Evolutionary conservation across 2,888 invertebrate genomes (phyloP).

Genomic region (Melanostoma scalare): DNA sequence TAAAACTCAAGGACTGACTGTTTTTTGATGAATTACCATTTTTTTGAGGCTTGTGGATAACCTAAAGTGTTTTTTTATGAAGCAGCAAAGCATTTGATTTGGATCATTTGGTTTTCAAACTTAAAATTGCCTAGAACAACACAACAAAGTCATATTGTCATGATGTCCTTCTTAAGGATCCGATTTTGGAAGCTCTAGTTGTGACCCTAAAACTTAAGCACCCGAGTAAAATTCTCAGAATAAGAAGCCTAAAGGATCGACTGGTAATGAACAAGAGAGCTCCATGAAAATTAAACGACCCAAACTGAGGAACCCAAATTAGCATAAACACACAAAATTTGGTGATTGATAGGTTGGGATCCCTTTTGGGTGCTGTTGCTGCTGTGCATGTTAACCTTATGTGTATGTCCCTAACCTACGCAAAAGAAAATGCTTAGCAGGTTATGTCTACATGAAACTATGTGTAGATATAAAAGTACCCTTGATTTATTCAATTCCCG

Average conservation of each 20-base stretch:
- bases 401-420: neutral
- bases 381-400: neutral
- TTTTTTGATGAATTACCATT: no score
- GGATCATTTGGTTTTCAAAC: no score
- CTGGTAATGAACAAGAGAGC: constrained; percentile 2
- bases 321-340: constrained; percentile 57
- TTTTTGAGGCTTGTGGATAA: no score
- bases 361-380: neutral
- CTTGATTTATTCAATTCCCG: constrained; percentile 44
- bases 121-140: no score
- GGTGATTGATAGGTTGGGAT: constrained; percentile 55
- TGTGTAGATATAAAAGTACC: neutral
- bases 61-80: no score
- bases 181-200: no score
- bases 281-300: constrained; percentile 50
- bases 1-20: no score
- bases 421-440: neutral
- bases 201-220: no score
- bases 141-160: no score
- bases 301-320: constrained; percentile 52
- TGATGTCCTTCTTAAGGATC: no score
- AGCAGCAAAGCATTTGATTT: no score
- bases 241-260: constrained; percentile 23
- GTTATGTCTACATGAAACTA: constrained; percentile 2
- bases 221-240: neutral